A percentile compares a stretch with the other conserved stretches of the same genome.
Evolutionary conservation across 2,888 invertebrate species (phyloP).

Genomic region (Lobophora halterata): DNA sequence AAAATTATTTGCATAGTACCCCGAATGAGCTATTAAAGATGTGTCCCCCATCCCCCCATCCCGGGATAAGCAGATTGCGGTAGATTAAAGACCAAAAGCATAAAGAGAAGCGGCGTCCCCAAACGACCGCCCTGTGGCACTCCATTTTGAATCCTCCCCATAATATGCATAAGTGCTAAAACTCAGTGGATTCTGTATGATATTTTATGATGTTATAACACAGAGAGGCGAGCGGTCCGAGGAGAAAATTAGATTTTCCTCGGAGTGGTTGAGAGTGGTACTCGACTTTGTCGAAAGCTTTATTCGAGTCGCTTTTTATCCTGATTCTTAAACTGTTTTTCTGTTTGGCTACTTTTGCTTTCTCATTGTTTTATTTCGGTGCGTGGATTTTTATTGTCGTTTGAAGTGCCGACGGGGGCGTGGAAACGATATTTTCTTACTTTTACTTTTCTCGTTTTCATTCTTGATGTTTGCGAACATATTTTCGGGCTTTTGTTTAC

Average conservation of each 20-base stretch:
- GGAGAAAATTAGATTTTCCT: constrained; percentile 77
- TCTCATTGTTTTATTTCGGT: constrained; percentile 63
- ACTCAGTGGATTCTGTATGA: constrained; percentile 54
- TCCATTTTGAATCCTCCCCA: constrained; percentile 60
- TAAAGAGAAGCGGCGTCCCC: constrained; percentile 60
- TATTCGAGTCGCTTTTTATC: constrained; percentile 55
- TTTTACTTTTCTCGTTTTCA: constrained; percentile 33
- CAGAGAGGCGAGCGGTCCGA: constrained; percentile 57
- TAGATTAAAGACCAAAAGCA: constrained; percentile 79
- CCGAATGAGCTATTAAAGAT: constrained; percentile 81
- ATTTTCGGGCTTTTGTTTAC: constrained; percentile 26
- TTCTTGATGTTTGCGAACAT: constrained; percentile 34
- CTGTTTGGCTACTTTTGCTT: constrained; percentile 67
- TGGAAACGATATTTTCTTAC: constrained; percentile 41
- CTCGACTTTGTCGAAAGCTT: constrained; percentile 74
- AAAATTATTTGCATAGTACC: constrained; percentile 79
- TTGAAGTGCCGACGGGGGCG: constrained; percentile 43
- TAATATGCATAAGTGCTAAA: constrained; percentile 67
- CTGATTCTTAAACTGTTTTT: constrained; percentile 69
- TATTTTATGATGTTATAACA: constrained; percentile 68
- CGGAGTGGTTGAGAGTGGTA: constrained; percentile 64
- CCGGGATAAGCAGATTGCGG: constrained; percentile 79
- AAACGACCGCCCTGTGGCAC: constrained; percentile 48
- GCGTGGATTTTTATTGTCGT: constrained; percentile 55
- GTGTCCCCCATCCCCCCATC: constrained; percentile 63